Evolutionary conservation across 2,888 invertebrate genomes (phyloP).

Genomic region (Papilio protenor): DNA sequence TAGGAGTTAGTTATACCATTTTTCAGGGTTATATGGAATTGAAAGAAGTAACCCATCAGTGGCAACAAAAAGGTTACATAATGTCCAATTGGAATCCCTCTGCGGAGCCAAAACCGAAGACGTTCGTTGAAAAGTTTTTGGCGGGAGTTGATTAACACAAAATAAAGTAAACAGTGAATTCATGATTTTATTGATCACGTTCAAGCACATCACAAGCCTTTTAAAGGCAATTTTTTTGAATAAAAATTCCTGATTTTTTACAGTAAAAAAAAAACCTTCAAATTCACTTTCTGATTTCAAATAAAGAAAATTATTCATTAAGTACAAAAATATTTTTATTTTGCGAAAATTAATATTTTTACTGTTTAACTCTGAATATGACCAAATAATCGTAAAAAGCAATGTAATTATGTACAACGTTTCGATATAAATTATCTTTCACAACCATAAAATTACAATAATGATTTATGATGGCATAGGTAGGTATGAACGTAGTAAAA

Average conservation of each 20-base stretch:
- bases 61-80: conserved; percentile 94
- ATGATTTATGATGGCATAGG: conserved; percentile 48
- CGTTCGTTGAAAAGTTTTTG: conserved; percentile 95
- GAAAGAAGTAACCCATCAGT: conserved; percentile 91
- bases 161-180: conserved; percentile 61
- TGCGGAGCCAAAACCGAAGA: conserved; percentile 90
- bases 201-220: conserved; percentile 74
- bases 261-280: not conserved
- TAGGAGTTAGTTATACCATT: not conserved
- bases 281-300: not conserved
- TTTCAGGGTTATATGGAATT: conserved; percentile 96
- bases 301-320: conserved; percentile 5
- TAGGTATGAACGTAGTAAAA: conserved; percentile 27
- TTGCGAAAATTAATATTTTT: conserved; percentile 25
- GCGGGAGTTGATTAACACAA: conserved; percentile 71
- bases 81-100: conserved; percentile 94
- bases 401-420: conserved; percentile 47
- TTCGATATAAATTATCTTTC: conserved; percentile 60
- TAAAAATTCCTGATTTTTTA: conserved; percentile 23
- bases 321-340: conserved; percentile 36
- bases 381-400: conserved; percentile 45
- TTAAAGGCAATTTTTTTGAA: conserved; percentile 56
- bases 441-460: conserved; percentile 70
- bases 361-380: conserved; percentile 13
- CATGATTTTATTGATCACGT: conserved; percentile 71